These are phyloP conservation scores for Netelia inedita DNA, from an alignment of 2,888 invertebrate genomes.

Conservation along the genomic window DNA sequence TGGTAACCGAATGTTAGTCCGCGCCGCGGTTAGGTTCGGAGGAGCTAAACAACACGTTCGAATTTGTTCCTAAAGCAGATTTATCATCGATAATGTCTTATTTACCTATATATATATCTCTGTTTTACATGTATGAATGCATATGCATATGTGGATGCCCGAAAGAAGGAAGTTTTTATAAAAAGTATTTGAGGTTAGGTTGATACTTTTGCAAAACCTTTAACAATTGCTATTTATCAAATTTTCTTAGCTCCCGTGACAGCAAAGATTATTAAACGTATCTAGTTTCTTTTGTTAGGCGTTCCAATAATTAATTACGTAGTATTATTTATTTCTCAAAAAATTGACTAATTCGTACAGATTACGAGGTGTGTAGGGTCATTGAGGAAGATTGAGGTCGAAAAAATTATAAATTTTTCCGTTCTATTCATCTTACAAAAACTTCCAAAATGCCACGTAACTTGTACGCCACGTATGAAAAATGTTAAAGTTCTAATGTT, in stretches of 20 bases:
- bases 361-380: not conserved
- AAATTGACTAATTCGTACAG: not conserved
- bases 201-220: conserved; percentile 5
- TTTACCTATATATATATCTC: not conserved
- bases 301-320: not conserved
- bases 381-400: not conserved
- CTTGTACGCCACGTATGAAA: no score
- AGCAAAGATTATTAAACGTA: not conserved
- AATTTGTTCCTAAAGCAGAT: conserved; percentile 27
- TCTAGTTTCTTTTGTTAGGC: not conserved
- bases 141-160: not conserved
- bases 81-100: conserved; percentile 6
- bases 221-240: not conserved
- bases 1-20: conserved; percentile 33
- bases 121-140: not conserved
- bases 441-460: no score
- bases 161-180: not conserved
- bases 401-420: not conserved
- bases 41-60: conserved; percentile 40
- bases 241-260: not conserved
- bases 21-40: conserved; percentile 30
- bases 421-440: no score
- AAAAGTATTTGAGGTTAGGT: conserved; percentile 51
- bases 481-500: not conserved
- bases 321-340: not conserved